Percentiles rank a stretch among this genome's conserved stretches.
Conservation (phyloP, 2,888 invertebrate species). For the Alviniconcha strummeri region DNA sequence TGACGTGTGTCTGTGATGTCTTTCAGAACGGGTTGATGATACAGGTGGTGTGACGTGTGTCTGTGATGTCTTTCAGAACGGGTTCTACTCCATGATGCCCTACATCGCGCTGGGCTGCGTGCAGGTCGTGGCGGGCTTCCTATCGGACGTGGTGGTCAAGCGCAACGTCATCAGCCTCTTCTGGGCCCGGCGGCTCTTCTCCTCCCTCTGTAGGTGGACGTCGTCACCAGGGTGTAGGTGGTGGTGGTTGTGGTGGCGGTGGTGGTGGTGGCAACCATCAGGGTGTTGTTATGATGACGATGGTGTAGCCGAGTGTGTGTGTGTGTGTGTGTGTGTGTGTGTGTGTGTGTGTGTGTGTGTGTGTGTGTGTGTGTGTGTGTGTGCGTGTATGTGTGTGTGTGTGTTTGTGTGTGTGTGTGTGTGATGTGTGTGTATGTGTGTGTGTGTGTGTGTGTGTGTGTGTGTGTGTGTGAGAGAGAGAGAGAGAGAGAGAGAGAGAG, state of each 20-base stretch:
- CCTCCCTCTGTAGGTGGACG: conserved; percentile 32
- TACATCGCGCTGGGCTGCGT: conserved; percentile 38
- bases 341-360: no score
- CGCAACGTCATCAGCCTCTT: conserved; percentile 27
- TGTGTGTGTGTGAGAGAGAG: no score
- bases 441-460: no score
- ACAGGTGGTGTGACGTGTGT: no score
- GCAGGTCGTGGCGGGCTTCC: conserved; percentile 25
- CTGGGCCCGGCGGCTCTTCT: conserved; percentile 35
- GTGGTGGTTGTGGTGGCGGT: no score
- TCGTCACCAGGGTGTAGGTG: no score
- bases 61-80: conserved; percentile 39
- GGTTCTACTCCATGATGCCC: conserved; percentile 41
- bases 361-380: neutral
- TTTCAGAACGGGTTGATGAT: no score
- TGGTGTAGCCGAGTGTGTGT: neutral
- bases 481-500: no score
- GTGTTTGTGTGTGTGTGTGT: no score
- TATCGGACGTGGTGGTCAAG: conserved; percentile 36
- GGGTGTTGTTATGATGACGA: neutral
- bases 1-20: no score
- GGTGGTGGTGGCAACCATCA: neutral
- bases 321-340: neutral
- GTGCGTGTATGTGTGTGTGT: no score
- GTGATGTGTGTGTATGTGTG: no score